Evolutionary conservation across 2,888 invertebrate genomes (phyloP), one percentile per base, ranked within the genome.

Genomic region (Buathra laborator): DNA sequence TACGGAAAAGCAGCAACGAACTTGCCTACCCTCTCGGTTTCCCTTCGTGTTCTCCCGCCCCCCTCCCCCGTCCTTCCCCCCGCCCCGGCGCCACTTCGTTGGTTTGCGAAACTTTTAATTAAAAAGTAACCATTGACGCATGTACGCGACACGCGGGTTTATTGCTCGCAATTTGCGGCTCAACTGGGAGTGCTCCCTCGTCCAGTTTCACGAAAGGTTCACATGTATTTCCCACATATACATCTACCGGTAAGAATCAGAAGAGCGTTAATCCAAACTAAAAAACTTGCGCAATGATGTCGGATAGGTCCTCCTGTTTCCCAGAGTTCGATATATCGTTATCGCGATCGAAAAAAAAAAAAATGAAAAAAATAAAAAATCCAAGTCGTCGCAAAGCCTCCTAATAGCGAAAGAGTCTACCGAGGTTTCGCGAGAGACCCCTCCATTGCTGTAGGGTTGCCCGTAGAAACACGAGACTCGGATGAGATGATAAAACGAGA

Each of bases 91-190:
- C 1, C 37, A 37, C 37, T 71, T 44, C 81, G 46, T 72, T 83
- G 79, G 77, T 87, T 88, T 84, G 85, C 86, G 83, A 89, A 90
- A 89, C 85, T 90, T 90, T 90, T 90, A 90, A 90, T 90, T 90
- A 89, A 90, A 90, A 89, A 89, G 89, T 89, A 89, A 89, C 87
- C 89, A 87, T 89, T 84, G 87, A 87, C 70, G 81, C 68, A 66
- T 64, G 74, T 81, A 70, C 74, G 70, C 46, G 78, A 70, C 48
- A 43, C 56, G 78, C 78, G 56, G 37, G 37, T 37, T 37, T 37
- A 37, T 81, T 56, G 56, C 59, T 64, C 66, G 78, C 78, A 78
- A 85, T 85, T 81, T 78, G 53, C 66, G n/a, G 51, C 48, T 48
- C 48, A 16, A n/a, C 16, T 19, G 64, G 44, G 37, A 14, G 19